Percentiles rank a stretch among this genome's conserved stretches.
Evolutionary conservation across 1,140 invertebrate genomes (phyloP).

Genomic region (Aphis gossypii): DNA sequence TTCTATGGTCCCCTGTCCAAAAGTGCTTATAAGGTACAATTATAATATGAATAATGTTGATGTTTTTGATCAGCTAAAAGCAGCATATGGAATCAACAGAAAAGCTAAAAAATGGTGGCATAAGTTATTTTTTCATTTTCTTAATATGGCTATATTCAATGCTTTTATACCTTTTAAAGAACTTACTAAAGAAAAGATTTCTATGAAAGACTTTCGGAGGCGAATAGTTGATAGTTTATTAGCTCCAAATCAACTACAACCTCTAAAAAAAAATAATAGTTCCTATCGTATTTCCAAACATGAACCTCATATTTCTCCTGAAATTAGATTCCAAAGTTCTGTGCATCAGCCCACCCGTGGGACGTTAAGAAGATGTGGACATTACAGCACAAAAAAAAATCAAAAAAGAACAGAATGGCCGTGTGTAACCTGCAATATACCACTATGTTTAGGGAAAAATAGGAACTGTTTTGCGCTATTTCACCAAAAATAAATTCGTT

Average conservation of each 20-base stretch:
- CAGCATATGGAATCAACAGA: conserved; percentile 17
- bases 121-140: conserved; percentile 10
- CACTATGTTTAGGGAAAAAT: no score
- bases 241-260: conserved; percentile 29
- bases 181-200: neutral
- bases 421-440: no score
- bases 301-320: neutral
- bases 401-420: no score
- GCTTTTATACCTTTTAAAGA: conserved; percentile 17
- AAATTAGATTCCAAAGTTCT: no score
- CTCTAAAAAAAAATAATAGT: neutral
- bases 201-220: conserved; percentile 16
- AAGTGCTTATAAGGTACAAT: neutral
- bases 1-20: neutral
- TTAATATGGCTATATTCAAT: neutral
- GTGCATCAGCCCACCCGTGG: no score
- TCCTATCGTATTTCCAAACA: neutral
- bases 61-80: neutral
- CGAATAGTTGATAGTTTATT: conserved; percentile 19
- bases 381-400: no score
- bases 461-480: no score
- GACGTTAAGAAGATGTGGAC: no score
- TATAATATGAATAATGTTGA: neutral
- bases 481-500: no score
- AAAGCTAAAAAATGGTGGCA: conserved; percentile 34